A percentile compares a stretch with the other conserved stretches of the same genome.
Evolutionary conservation across 2,888 invertebrate species (phyloP).

Genomic region (Pegoplata infirma): DNA sequence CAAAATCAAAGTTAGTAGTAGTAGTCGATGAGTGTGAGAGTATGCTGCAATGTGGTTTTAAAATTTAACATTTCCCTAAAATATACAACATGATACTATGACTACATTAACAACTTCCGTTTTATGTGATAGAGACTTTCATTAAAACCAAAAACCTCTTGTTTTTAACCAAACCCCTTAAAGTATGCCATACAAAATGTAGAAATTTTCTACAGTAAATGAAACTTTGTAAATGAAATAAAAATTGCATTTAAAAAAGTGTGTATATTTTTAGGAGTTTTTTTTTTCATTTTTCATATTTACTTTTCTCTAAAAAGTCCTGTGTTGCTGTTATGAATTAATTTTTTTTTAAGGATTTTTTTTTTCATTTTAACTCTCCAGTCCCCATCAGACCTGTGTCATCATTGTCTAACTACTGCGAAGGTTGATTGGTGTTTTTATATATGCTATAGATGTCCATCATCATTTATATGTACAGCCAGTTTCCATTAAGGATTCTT

Average conservation of each 20-base stretch:
- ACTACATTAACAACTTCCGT: conserved; percentile 10
- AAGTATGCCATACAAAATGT: conserved; percentile 8
- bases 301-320: conserved; percentile 2
- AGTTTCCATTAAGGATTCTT: conserved; percentile 32
- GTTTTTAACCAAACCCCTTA: background rate
- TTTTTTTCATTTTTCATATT: background rate
- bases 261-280: background rate
- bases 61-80: background rate
- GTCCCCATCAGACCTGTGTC: conserved; percentile 20
- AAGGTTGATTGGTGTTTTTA: background rate
- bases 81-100: conserved; percentile 4
- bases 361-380: conserved; percentile 9
- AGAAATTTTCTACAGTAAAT: conserved; percentile 1
- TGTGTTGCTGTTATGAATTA: conserved; percentile 29
- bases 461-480: conserved; percentile 34
- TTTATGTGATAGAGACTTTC: conserved; percentile 10
- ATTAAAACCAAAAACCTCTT: background rate
- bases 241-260: background rate
- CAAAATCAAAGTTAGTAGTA: background rate
- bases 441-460: conserved; percentile 22
- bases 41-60: no score
- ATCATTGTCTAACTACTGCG: background rate
- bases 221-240: background rate
- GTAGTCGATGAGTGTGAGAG: background rate
- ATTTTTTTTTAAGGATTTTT: background rate